Percentiles rank a stretch among this genome's conserved stretches.
These are phyloP conservation scores for Odontocerum albicorne DNA, from an alignment of 2,888 invertebrate species.

Conservation along the genomic window DNA sequence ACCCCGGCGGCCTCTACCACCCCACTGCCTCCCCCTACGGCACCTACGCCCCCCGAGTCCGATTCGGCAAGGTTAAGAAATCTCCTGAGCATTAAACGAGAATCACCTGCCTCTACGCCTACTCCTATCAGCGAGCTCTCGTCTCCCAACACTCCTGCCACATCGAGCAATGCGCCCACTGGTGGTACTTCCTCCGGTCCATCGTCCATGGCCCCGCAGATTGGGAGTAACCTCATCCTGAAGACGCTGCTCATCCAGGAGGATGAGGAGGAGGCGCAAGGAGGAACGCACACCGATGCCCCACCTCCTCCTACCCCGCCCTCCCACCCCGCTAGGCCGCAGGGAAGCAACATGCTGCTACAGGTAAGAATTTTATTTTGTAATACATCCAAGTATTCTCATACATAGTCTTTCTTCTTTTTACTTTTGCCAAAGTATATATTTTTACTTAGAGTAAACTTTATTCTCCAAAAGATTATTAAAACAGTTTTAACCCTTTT, in stretches of 20 bases:
- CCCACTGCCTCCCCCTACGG: conserved; percentile 44
- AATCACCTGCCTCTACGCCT: conserved; percentile 37
- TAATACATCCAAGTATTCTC: too few relatives aligned
- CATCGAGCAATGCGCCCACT: conserved; percentile 39
- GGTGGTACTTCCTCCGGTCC: conserved; percentile 31
- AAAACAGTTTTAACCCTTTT: too few relatives aligned
- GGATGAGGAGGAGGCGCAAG: conserved; percentile 62
- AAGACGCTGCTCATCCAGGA: conserved; percentile 67
- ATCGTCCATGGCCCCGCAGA: conserved; percentile 38
- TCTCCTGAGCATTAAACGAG: conserved; percentile 57
- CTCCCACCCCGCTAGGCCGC: conserved; percentile 45
- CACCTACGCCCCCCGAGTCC: conserved; percentile 49
- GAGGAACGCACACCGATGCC: conserved; percentile 49
- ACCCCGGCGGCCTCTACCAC: conserved; percentile 43
- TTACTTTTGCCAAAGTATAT: too few relatives aligned
- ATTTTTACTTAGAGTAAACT: too few relatives aligned
- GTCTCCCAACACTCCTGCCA: conserved; percentile 25
- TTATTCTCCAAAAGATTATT: too few relatives aligned
- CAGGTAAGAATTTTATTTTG: conserved; percentile 44
- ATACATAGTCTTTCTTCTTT: too few relatives aligned
- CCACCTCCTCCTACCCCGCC: conserved; percentile 44
- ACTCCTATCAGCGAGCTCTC: conserved; percentile 26
- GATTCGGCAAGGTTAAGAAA: conserved; percentile 62
- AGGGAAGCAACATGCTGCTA: conserved; percentile 60
- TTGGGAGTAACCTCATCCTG: conserved; percentile 52